Evolutionary conservation across 2,888 invertebrate genomes (phyloP).

Genomic region (Phania funesta): DNA sequence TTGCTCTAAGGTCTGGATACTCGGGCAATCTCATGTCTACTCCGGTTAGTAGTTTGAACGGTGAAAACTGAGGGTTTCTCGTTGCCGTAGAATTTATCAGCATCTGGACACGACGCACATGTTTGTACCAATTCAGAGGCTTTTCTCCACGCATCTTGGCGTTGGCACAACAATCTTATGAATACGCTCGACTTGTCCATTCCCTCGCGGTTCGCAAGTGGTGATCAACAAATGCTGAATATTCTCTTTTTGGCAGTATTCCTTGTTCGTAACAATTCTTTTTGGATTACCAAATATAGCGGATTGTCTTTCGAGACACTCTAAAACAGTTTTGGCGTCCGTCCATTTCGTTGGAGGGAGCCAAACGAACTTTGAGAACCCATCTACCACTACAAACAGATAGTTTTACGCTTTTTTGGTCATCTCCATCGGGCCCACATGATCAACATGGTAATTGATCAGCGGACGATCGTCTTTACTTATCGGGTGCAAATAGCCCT

Average conservation of each 20-base stretch:
- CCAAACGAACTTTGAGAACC: background rate
- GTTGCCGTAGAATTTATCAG: background rate
- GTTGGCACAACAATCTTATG: too few species aligned
- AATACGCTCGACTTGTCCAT: too few species aligned
- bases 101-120: conserved; percentile 16
- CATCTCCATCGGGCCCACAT: background rate
- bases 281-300: too few species aligned
- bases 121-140: conserved; percentile 20
- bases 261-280: background rate
- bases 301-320: too few species aligned
- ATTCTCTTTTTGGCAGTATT: background rate
- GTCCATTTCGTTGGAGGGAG: background rate
- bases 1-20: background rate
- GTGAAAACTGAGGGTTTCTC: background rate
- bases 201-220: too few species aligned
- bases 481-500: background rate
- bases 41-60: conserved; percentile 2
- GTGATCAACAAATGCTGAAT: conserved; percentile 2
- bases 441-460: background rate
- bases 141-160: background rate
- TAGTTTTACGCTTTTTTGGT: background rate
- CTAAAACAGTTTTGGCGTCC: too few species aligned
- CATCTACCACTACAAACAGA: background rate
- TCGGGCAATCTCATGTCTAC: conserved; percentile 21
- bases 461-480: background rate